These are phyloP conservation scores for Cephalopterus ornatus DNA, from an alignment of 2,113 vertebrate species.

Conservation along the genomic window DNA sequence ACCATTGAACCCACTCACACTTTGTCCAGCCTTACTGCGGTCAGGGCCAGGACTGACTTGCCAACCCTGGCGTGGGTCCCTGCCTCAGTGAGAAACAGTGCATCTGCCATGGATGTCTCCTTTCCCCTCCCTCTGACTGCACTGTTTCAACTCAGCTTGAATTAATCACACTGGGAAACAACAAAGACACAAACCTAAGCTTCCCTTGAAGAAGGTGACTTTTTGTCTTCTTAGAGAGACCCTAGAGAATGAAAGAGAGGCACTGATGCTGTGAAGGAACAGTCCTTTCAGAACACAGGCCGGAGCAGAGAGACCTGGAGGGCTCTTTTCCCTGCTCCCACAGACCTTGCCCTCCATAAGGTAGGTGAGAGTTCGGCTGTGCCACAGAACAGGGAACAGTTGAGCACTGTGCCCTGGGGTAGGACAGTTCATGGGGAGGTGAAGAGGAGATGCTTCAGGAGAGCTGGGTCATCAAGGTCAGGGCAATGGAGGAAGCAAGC, in stretches of 20 bases:
- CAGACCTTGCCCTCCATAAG: neutral
- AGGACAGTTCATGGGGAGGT: neutral
- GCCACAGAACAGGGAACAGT: neutral
- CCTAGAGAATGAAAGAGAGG: neutral
- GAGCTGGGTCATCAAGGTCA: neutral
- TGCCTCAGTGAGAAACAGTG: neutral
- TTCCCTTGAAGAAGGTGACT: neutral
- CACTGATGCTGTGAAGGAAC: neutral
- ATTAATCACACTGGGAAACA: neutral
- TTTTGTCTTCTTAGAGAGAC: neutral
- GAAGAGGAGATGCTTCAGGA: neutral
- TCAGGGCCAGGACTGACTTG: neutral
- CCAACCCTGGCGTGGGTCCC: accelerated
- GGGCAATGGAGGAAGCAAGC: neutral
- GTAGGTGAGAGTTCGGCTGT: neutral
- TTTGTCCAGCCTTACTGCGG: neutral
- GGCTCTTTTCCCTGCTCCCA: neutral
- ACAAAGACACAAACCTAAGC: neutral
- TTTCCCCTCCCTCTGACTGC: neutral
- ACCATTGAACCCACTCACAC: neutral
- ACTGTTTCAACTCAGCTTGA: neutral
- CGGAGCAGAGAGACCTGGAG: neutral
- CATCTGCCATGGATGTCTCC: neutral
- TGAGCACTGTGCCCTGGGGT: neutral
- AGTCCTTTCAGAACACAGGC: neutral